Base-by-base conservation (phyloP, 2,797 vertebrate species). In the Sphenodon punctatus region DNA sequence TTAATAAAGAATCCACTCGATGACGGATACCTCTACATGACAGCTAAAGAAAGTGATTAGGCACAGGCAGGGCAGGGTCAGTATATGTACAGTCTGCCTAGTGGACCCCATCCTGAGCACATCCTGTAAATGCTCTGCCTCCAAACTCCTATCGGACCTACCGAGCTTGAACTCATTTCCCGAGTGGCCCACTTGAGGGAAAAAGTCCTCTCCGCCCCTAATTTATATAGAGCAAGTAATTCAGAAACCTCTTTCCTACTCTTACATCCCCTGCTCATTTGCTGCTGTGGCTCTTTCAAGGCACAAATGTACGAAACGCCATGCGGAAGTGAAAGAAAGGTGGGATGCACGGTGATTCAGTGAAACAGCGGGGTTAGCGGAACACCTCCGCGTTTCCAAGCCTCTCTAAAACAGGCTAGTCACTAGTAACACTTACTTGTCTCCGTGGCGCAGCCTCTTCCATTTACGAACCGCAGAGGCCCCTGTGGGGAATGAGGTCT, bases 321-420 rank as follows among this genome's bases (percentile, higher is more conserved):
- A 32, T 20, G 58, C 55, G 20, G 32, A 13, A 36, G 32, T 34
- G 30, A 30, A 55, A 23, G 7, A n/a, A n/a, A n/a, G n/a, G n/a
- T n/a, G n/a, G n/a, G 19, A 17, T n/a, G 39, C 42, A 2, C 15
- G 39, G 4, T 1, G 5, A 11, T 4, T 79, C 53, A 41, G 32
- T 5, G 12, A 3, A 19, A 2, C 0, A 0, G 39, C 67, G 8
- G 0, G 3, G 9, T 67, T 63, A 41, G 51, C 45, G 64, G 32
- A 34, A 58, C 13, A 20, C 32, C 34, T 19, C 30, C 34, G 11
- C 10, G 27, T 8, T 17, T 53, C 49, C 20, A 58, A 20, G 11
- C 14, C 8, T 23, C 22, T 46, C 32, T 34, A 4, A 34, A 58
- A 58, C 7, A 55, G 32, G 58, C 51, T 30, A 56, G 53, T 34